A percentile compares a stretch with the other conserved stretches of the same genome.
Conservation (phyloP, 1,140 invertebrate species). For the Nasonia giraulti region DNA sequence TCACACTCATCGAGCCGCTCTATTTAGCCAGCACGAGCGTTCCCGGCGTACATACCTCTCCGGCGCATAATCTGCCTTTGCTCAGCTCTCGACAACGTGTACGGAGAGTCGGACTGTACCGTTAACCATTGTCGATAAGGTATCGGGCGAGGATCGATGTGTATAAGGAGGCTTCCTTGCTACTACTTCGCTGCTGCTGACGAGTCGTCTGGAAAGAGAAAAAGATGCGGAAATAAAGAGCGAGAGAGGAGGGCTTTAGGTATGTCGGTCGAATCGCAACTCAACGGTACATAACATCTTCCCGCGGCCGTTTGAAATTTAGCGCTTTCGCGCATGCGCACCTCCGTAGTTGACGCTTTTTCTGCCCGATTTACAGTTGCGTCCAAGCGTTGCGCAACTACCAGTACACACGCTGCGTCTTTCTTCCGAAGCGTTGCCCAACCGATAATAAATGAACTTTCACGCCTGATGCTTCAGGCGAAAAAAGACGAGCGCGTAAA, state of each 20-base stretch:
- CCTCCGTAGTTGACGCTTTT: neutral
- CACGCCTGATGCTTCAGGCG: neutral
- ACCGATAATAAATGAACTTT: neutral
- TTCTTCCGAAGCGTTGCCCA: neutral
- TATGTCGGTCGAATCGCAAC: slow-evolving; percentile 48
- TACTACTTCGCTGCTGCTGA: neutral
- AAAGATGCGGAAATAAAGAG: neutral
- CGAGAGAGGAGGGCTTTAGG: slow-evolving; percentile 24
- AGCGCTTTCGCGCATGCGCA: neutral
- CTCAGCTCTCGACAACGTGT: neutral
- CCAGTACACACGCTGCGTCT: too few species aligned
- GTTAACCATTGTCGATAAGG: slow-evolving; percentile 50
- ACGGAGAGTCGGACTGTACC: slow-evolving; percentile 2
- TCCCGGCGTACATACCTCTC: neutral
- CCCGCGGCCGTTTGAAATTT: neutral
- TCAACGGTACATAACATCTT: slow-evolving; percentile 48
- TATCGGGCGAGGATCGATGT: slow-evolving; percentile 37
- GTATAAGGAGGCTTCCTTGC: too few species aligned
- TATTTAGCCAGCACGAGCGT: neutral
- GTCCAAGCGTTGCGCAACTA: too few species aligned
- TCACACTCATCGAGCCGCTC: neutral
- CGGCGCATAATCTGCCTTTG: neutral
- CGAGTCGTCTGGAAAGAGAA: slow-evolving; percentile 17
- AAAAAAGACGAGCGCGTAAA: neutral
- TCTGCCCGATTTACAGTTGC: neutral